Base-by-base conservation (phyloP, 2,888 invertebrate species). In the Hypercompe scribonia region DNA sequence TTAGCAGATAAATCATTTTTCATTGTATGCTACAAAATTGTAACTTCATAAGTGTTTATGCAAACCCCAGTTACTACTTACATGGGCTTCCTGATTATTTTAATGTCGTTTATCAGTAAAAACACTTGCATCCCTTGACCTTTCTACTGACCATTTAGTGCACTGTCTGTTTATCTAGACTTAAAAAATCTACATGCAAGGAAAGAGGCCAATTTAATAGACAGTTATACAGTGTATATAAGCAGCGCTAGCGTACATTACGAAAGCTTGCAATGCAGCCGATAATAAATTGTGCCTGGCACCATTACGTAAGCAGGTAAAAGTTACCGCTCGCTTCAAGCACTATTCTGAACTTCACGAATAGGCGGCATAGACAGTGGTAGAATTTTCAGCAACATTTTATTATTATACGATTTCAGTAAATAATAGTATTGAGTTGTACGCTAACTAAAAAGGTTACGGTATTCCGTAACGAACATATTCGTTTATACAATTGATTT, bases 221-320 rank as follows among this genome's bases (percentile, higher is more conserved):
- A 42, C 39, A 54, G 24, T 63, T 86, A 88, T 85, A 89, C 84
- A 81, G 88, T 85, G 87, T 88, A 87, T 87, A 89, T 88, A 89
- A 90, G 87, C 88, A 88, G 86, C 87, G 82, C 88, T 91, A 90
- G 90, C 91, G 91, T 83, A 91, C 84, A 92, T 95, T 95, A 93
- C 95, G 95, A 95, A 95, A 95, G 93, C 92, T 94, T 86, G 90
- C 89, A 90, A 89, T 92, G 90, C 85, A 90, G 91, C 88, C 92
- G 89, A 93, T 94, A 94, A 92, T 94, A 95, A 95, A 94, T 93
- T 92, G 93, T 93, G 89, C 90, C 91, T 92, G 93, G 91, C 90
- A 85, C 82, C 78, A 84, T 95, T 95, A 93, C 92, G 92, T 92
- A 94, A 95, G 81, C 89, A 90, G 92, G 95, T 95, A 95, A 95